These are phyloP conservation scores for Bettongia penicillata DNA, from an alignment of 2,113 vertebrate species.

Conservation along the genomic window DNA sequence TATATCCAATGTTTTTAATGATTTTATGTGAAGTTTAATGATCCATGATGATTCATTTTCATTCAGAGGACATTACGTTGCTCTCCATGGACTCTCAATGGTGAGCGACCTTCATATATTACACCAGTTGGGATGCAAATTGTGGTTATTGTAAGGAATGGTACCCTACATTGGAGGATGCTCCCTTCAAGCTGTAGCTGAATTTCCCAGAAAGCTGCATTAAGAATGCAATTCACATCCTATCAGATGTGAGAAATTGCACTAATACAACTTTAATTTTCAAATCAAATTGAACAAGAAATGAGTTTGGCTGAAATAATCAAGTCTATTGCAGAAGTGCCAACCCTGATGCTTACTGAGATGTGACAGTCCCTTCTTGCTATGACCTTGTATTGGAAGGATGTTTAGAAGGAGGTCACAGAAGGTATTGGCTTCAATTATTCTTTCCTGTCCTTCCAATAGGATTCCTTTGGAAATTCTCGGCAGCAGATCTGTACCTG, in stretches of 20 bases:
- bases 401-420: slow-evolving; percentile 59
- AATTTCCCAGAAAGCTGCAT: not conserved
- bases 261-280: slow-evolving; percentile 77
- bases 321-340: slow-evolving; percentile 57
- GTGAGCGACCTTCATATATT: not conserved
- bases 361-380: slow-evolving; percentile 36
- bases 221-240: slow-evolving; percentile 14
- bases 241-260: slow-evolving; percentile 47
- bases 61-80: slow-evolving; percentile 23
- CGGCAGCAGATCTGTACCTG: not conserved
- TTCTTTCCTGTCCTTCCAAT: not conserved
- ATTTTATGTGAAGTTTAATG: slow-evolving; percentile 44
- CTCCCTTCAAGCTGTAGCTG: slow-evolving; percentile 2
- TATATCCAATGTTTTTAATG: slow-evolving; percentile 34
- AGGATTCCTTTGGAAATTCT: slow-evolving; percentile 27
- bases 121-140: not conserved
- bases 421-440: slow-evolving; percentile 23
- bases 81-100: not conserved
- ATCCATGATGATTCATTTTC: slow-evolving; percentile 3
- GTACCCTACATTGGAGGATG: not conserved
- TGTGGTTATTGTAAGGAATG: not conserved
- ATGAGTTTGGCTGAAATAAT: slow-evolving; percentile 76
- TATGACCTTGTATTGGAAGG: slow-evolving; percentile 24
- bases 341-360: slow-evolving; percentile 49
- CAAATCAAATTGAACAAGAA: slow-evolving; percentile 74